phyloP scores from a whole-genome alignment of 1,140 invertebrate species.

The Scaptodrosophila lebanonensis region DNA sequence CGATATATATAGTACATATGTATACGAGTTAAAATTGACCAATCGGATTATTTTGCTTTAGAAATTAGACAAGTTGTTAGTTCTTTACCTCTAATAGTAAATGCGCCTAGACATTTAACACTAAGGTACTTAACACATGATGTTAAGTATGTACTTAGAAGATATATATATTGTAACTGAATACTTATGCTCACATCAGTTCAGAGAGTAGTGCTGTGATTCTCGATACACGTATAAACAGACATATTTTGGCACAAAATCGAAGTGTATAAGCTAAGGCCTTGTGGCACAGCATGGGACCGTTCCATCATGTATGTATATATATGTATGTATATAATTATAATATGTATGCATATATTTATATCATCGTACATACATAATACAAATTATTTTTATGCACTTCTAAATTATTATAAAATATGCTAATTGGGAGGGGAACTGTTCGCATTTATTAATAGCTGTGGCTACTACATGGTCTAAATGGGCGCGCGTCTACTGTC shows the following conservation, averaged over 20 bases:
- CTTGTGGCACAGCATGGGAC: constrained; percentile 5
- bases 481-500: too few species aligned
- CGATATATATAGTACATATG: too few species aligned
- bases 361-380: too few species aligned
- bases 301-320: background rate
- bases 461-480: too few species aligned
- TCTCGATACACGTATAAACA: constrained; percentile 8
- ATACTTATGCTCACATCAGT: too few species aligned
- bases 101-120: background rate
- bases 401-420: too few species aligned
- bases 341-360: too few species aligned
- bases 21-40: background rate
- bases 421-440: too few species aligned
- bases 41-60: constrained; percentile 4
- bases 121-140: constrained; percentile 11
- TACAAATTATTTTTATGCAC: too few species aligned
- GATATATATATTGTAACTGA: background rate
- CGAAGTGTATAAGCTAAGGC: constrained; percentile 38
- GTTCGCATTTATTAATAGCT: too few species aligned
- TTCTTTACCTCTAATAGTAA: background rate
- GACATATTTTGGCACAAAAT: constrained; percentile 27
- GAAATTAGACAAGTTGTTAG: background rate
- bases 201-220: too few species aligned
- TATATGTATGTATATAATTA: background rate
- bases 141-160: constrained; percentile 8